phyloP scores from a whole-genome alignment of 2,888 invertebrate genomes.

The Dynastes hyllus region DNA sequence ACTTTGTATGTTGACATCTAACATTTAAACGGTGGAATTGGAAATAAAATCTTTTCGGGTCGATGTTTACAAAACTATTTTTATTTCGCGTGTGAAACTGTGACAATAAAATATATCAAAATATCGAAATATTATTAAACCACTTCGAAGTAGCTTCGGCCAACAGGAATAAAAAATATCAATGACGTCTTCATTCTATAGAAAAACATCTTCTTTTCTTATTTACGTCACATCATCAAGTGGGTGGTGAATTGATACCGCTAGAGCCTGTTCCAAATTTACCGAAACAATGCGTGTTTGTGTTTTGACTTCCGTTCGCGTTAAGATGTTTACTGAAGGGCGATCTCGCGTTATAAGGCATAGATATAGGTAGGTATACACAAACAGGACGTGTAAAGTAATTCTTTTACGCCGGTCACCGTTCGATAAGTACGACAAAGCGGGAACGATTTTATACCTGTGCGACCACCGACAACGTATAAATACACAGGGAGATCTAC shows the following conservation, averaged over 20 bases:
- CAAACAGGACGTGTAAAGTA: background rate
- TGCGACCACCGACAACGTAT: constrained; percentile 32
- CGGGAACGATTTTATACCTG: constrained; percentile 25
- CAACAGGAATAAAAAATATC: constrained; percentile 15
- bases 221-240: constrained; percentile 39
- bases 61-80: background rate
- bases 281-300: constrained; percentile 35
- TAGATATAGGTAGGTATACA: background rate
- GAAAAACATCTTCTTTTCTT: constrained; percentile 38
- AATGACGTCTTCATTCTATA: constrained; percentile 21
- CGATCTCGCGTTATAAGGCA: constrained; percentile 6
- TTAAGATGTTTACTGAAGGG: constrained; percentile 24
- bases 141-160: constrained; percentile 2
- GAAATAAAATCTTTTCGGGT: background rate
- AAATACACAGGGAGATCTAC: constrained; percentile 20
- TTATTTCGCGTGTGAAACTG: background rate
- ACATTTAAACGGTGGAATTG: background rate
- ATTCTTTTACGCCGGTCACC: constrained; percentile 1
- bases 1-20: too few species aligned
- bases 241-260: constrained; percentile 36
- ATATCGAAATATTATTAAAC: constrained; percentile 21
- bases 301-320: constrained; percentile 36
- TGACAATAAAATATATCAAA: constrained; percentile 28
- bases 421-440: constrained; percentile 4
- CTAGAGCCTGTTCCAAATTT: constrained; percentile 34